phyloP scores from a whole-genome alignment of 2,888 invertebrate genomes.

The Sinohyriopsis cumingii region DNA sequence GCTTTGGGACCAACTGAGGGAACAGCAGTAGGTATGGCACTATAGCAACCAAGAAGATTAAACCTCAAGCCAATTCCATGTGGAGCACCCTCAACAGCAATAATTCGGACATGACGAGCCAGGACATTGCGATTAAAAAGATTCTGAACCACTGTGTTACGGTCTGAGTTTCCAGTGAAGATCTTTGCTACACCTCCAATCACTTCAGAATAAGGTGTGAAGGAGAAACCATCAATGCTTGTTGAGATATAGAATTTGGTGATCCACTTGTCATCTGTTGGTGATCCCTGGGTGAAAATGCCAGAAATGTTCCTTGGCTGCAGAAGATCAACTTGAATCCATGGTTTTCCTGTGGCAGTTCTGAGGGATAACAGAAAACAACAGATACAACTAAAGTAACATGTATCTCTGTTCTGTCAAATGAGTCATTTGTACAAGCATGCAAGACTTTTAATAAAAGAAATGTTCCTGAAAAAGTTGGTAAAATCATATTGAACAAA shows the following conservation, averaged over 20 bases:
- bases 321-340: constrained; percentile 58
- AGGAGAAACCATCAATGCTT: constrained; percentile 54
- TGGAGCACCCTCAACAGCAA: constrained; percentile 38
- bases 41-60: constrained; percentile 54
- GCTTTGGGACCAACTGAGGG: constrained; percentile 10
- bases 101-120: constrained; percentile 51
- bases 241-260: constrained; percentile 46
- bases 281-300: constrained; percentile 57
- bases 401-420: too few relatives aligned
- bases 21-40: constrained; percentile 24
- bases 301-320: constrained; percentile 48
- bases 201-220: constrained; percentile 35
- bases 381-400: too few relatives aligned
- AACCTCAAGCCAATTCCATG: constrained; percentile 53
- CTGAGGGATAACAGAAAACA: constrained; percentile 20
- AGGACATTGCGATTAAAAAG: constrained; percentile 47
- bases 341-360: constrained; percentile 39
- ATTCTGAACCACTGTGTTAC: constrained; percentile 44
- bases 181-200: constrained; percentile 31
- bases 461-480: too few relatives aligned
- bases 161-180: constrained; percentile 51
- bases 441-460: too few relatives aligned
- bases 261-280: constrained; percentile 47
- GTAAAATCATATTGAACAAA: too few relatives aligned
- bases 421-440: too few relatives aligned